Evolutionary conservation across 1,140 invertebrate species (phyloP), one percentile per base, ranked within the genome.

Genomic region (Ips nitidus): DNA sequence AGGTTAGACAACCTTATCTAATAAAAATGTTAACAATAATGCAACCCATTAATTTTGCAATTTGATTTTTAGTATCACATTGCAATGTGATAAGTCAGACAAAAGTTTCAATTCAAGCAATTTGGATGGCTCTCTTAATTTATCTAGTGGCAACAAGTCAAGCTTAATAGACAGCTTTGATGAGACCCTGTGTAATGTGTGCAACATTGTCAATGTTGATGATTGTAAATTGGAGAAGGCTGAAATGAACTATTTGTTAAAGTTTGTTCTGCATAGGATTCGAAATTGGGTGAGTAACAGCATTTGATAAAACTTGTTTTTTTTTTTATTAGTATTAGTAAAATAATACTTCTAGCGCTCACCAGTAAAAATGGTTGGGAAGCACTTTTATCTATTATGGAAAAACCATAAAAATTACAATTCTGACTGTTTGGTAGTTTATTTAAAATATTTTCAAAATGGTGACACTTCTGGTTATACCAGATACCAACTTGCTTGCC

Each of bases 221-320:
- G 71, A 71, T 22, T 75, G 65, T 66, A 68, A 71, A 41, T 67
- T 79, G 60, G 73, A 75, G 6, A 76, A 75, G 60, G 59, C 69
- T 42, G 79, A 80, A 72, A 71, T 80, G 39, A 80, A 80, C 74
- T 78, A 80, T 73, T 69, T 80, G 40, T 64, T 79, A 6, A 77
- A 71, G 7, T 80, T 78, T 71, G 77, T 80, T 39, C 70, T 78
- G 41, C 66, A 73, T 60, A 66, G 79, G 42, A 78, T 80, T 59
- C 73, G 74, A 72, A 73, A 75, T 62, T 80, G 79, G 79, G 81
- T 83, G 77, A 80, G 70, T 50, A 8, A 50, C 7, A 3, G 7
- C 22, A 2, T 3, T 50, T 50, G 1, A 50, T 3, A 45, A 22
- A 22, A 22, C 22, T 22, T 22, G 22, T 22, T 0, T 22, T 22